phyloP scores from a whole-genome alignment of 92 coral and sea anemone species.

The Zoanthus sociatus region DNA sequence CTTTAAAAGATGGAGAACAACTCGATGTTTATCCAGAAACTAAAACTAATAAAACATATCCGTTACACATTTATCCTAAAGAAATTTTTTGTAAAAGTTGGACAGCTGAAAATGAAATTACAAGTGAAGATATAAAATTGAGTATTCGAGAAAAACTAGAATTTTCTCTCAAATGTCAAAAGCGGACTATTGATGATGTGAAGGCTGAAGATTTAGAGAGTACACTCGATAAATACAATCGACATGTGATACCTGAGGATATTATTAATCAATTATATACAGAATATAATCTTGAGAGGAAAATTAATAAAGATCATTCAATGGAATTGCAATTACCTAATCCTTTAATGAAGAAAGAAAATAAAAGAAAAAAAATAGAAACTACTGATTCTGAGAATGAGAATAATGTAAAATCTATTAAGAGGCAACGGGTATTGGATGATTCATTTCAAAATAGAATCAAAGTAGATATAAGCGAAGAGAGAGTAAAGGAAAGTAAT shows the following conservation, averaged over 20 bases:
- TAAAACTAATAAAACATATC: not conserved
- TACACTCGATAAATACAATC: not conserved
- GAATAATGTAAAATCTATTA: not conserved
- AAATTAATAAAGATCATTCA: not conserved
- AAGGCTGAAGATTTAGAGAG: not conserved
- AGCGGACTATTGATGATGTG: not conserved
- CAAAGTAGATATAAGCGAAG: not conserved
- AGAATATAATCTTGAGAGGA: not conserved
- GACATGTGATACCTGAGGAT: not conserved
- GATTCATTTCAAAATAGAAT: not conserved
- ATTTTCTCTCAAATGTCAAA: not conserved
- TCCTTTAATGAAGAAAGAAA: too few species aligned
- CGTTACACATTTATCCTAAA: not conserved
- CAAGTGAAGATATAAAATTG: not conserved
- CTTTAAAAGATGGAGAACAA: not conserved
- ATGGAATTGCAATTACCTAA: not conserved
- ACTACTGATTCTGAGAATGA: too few species aligned
- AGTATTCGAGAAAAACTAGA: not conserved
- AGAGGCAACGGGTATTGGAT: not conserved
- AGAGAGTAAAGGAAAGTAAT: not conserved
- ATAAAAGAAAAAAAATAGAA: not conserved
- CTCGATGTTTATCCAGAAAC: not conserved
- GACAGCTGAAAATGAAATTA: not conserved
- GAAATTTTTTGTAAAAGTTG: not conserved
- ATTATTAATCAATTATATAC: too few species aligned